Conservation (phyloP, 2,888 invertebrate species). For the Patella ulyssiponensis region DNA sequence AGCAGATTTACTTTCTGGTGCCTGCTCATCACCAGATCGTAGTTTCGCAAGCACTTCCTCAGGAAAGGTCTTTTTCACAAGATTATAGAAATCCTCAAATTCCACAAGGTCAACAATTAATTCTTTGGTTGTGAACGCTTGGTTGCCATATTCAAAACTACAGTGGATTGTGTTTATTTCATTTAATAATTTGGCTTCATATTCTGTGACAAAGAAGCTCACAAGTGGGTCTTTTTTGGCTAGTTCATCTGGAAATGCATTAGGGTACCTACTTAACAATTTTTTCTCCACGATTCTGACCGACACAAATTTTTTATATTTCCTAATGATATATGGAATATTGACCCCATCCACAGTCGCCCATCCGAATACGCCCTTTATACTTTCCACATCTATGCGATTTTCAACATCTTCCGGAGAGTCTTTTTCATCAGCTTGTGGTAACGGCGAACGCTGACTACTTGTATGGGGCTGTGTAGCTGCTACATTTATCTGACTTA, state of each 20-base stretch:
- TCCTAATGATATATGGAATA: constrained; percentile 88
- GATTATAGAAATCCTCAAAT: constrained; percentile 89
- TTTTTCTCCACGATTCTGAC: constrained; percentile 94
- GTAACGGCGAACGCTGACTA: background rate
- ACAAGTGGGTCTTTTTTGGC: constrained; percentile 90
- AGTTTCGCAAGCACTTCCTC: constrained; percentile 47
- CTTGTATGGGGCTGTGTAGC: constrained; percentile 14
- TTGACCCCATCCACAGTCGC: constrained; percentile 82
- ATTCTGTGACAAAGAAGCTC: constrained; percentile 92
- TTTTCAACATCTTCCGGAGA: constrained; percentile 28
- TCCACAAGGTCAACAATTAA: constrained; percentile 90
- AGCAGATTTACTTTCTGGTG: background rate
- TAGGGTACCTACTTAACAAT: constrained; percentile 74
- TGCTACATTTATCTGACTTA: background rate
- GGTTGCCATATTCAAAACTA: constrained; percentile 90
- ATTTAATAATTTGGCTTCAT: constrained; percentile 89
- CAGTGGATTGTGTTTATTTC: constrained; percentile 95
- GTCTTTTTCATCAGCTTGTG: background rate
- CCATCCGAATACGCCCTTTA: constrained; percentile 86
- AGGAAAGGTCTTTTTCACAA: constrained; percentile 76
- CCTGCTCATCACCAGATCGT: constrained; percentile 40
- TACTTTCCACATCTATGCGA: constrained; percentile 58
- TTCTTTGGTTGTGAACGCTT: constrained; percentile 89
- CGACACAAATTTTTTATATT: constrained; percentile 89
- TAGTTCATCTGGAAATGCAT: constrained; percentile 82